These are phyloP conservation scores for Laticauda laticaudata DNA, from an alignment of 2,113 vertebrate genomes.

Conservation along the genomic window DNA sequence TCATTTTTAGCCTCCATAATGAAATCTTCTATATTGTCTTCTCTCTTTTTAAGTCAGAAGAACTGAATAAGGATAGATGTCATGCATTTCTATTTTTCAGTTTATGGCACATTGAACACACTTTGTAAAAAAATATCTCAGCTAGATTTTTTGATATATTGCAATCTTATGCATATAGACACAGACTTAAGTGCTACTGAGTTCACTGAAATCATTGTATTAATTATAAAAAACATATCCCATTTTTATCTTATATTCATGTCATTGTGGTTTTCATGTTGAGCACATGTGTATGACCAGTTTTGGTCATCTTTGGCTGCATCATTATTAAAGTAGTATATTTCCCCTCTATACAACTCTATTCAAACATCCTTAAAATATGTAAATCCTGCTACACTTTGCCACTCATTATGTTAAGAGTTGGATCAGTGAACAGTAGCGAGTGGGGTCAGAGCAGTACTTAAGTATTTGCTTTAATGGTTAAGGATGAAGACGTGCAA, in stretches of 20 bases:
- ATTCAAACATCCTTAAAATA: not conserved
- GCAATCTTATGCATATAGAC: not conserved
- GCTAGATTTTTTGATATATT: not conserved
- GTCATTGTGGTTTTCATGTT: not conserved
- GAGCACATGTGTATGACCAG: not conserved
- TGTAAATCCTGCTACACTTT: not conserved
- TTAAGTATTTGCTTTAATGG: not conserved
- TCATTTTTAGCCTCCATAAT: not conserved
- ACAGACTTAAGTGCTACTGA: not conserved
- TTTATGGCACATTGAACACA: not conserved
- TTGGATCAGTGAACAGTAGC: not conserved
- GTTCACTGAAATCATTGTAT: not conserved
- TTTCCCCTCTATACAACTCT: not conserved
- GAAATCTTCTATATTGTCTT: not conserved
- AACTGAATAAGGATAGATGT: not conserved
- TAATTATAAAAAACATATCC: not conserved
- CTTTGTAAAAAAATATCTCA: not conserved
- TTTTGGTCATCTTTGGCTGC: not conserved
- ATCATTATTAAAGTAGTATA: not conserved
- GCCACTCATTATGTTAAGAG: not conserved
- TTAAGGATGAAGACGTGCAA: not conserved
- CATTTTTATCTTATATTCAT: not conserved
- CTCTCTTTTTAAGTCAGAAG: not conserved
- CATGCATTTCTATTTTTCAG: not conserved
- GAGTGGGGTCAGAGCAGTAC: not conserved